These are phyloP conservation scores for Zosterops borbonicus DNA, from an alignment of 2,113 vertebrate species.

Conservation along the genomic window DNA sequence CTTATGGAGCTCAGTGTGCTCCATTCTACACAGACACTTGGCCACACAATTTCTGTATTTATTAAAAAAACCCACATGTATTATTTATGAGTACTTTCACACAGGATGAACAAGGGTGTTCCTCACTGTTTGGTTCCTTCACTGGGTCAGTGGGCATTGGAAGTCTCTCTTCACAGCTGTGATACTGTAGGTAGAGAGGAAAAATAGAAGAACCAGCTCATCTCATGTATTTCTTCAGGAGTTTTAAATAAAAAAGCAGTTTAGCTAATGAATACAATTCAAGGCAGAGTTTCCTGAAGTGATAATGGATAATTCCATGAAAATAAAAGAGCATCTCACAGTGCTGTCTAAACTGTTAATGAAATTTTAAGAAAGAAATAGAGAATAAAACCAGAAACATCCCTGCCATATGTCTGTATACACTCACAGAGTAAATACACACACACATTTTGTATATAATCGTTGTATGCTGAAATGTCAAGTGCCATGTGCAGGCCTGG, in stretches of 20 bases:
- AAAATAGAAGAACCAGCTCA: neutral
- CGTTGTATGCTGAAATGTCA: neutral
- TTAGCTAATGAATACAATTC: neutral
- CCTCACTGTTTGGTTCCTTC: neutral
- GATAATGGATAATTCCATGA: neutral
- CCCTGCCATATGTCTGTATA: neutral
- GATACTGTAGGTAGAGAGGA: neutral
- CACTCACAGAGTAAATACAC: neutral
- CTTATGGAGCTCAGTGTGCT: neutral
- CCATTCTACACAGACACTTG: neutral
- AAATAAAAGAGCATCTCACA: neutral
- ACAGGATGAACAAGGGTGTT: neutral
- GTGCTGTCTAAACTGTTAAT: neutral
- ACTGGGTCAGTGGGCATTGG: neutral
- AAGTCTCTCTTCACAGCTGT: rapidly evolving
- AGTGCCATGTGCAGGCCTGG: neutral
- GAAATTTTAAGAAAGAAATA: neutral
- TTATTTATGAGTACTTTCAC: neutral
- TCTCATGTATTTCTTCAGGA: neutral
- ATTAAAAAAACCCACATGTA: rapidly evolving
- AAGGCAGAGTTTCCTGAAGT: neutral
- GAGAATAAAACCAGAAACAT: neutral
- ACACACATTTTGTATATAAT: neutral
- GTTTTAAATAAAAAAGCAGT: neutral
- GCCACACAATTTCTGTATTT: neutral